These are phyloP conservation scores for Myoxocephalus aenaeus DNA, from an alignment of 2,797 vertebrate species.

Conservation along the genomic window DNA sequence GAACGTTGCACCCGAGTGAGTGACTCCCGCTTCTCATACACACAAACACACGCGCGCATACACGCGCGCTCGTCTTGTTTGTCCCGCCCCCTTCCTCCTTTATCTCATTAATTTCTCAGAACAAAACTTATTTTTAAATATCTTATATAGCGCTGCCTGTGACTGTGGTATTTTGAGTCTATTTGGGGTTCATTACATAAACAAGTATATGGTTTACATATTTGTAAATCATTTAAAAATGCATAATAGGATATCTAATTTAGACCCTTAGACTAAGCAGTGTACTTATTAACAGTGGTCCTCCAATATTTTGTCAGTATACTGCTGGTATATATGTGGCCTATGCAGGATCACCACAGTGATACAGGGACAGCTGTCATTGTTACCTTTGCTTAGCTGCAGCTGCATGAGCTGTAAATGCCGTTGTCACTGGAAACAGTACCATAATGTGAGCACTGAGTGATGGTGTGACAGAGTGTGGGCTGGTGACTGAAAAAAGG, in stretches of 20 bases:
- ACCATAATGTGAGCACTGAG: background rate
- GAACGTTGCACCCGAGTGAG: slow-evolving; percentile 26
- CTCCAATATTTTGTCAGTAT: background rate
- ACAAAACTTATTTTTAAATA: background rate
- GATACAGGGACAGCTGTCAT: background rate
- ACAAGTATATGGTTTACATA: background rate
- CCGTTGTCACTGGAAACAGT: background rate
- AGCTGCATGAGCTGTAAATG: background rate
- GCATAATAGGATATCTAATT: background rate
- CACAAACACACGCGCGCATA: background rate
- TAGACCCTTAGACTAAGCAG: background rate
- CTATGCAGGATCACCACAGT: background rate
- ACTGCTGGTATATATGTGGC: background rate
- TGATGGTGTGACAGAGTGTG: slow-evolving; percentile 32
- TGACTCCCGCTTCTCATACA: background rate
- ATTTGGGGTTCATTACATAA: background rate
- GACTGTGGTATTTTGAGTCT: background rate
- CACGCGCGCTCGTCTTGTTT: background rate
- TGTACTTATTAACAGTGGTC: background rate
- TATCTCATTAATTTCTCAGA: slow-evolving; percentile 8
- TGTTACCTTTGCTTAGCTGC: background rate
- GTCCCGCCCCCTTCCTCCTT: slow-evolving; percentile 58
- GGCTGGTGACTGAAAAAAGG: slow-evolving; percentile 39
- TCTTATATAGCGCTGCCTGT: background rate
- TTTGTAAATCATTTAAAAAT: background rate